Conservation (phyloP, 2,113 vertebrate genomes). For the Semicossyphus pulcher region DNA sequence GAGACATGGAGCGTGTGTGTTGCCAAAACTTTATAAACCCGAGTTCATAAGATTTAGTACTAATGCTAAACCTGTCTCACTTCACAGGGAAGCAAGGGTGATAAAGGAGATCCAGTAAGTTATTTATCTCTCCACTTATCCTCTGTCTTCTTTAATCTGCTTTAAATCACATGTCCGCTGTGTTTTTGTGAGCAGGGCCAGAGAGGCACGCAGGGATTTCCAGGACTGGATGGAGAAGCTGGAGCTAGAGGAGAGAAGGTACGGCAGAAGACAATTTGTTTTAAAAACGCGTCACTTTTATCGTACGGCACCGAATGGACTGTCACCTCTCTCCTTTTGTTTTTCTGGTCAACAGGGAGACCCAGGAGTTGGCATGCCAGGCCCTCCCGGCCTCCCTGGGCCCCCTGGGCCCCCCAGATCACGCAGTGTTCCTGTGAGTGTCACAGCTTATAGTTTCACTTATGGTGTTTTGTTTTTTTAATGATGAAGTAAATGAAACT, state of each 20-base stretch:
- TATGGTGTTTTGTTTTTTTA: not conserved
- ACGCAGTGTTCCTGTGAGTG: constrained; percentile 74
- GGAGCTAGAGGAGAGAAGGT: constrained; percentile 89
- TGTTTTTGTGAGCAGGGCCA: constrained; percentile 78
- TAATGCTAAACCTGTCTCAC: constrained; percentile 1
- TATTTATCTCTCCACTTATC: not conserved
- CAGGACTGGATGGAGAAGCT: constrained; percentile 80
- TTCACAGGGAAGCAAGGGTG: constrained; percentile 78
- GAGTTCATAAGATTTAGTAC: not conserved
- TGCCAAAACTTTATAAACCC: not conserved
- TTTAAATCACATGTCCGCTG: not conserved
- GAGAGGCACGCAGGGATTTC: constrained; percentile 71
- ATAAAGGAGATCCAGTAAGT: constrained; percentile 80
- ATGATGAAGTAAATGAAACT: no score
- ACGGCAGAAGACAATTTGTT: not conserved
- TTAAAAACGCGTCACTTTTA: not conserved
- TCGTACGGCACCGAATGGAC: not conserved
- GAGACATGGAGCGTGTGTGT: not conserved
- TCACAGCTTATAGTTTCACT: rapidly evolving
- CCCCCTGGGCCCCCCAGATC: constrained; percentile 75
- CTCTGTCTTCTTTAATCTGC: not conserved
- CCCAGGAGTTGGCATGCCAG: constrained; percentile 77
- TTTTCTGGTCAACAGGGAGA: constrained; percentile 77
- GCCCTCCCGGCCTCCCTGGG: constrained; percentile 83
- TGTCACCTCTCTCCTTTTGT: not conserved